These are phyloP conservation scores for Macaca nemestrina DNA, from an alignment of 2,113 vertebrate species.

Conservation along the genomic window DNA sequence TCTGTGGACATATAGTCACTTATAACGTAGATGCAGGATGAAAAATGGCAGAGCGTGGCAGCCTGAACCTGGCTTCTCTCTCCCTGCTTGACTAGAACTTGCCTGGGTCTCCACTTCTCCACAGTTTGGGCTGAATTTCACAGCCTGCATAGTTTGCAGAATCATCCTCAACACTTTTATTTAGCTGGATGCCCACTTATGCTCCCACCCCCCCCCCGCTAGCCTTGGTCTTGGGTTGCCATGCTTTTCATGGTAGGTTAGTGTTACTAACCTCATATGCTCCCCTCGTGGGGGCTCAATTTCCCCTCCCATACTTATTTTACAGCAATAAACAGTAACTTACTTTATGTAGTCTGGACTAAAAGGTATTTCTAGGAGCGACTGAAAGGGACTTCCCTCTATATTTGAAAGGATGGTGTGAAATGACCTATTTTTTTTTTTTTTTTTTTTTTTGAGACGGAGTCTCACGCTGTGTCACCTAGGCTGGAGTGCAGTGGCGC, in stretches of 20 bases:
- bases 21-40: background rate
- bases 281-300: background rate
- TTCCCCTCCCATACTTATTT: background rate
- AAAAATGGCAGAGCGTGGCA: background rate
- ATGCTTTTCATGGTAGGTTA: too few relatives aligned
- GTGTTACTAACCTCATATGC: background rate
- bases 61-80: too few relatives aligned
- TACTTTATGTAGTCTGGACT: background rate
- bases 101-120: background rate
- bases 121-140: background rate
- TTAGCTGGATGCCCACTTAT: too few relatives aligned
- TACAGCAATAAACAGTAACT: background rate
- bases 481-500: too few relatives aligned
- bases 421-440: background rate
- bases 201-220: rapidly evolving
- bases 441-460: too few relatives aligned
- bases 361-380: background rate
- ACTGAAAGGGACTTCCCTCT: background rate
- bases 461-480: too few relatives aligned
- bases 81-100: too few relatives aligned
- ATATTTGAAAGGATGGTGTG: background rate
- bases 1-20: background rate
- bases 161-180: background rate
- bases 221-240: background rate
- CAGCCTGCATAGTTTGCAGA: background rate